Evolutionary conservation across 2,888 invertebrate genomes (phyloP), one percentile per base, ranked within the genome.

Genomic region (Tenthredo notha): DNA sequence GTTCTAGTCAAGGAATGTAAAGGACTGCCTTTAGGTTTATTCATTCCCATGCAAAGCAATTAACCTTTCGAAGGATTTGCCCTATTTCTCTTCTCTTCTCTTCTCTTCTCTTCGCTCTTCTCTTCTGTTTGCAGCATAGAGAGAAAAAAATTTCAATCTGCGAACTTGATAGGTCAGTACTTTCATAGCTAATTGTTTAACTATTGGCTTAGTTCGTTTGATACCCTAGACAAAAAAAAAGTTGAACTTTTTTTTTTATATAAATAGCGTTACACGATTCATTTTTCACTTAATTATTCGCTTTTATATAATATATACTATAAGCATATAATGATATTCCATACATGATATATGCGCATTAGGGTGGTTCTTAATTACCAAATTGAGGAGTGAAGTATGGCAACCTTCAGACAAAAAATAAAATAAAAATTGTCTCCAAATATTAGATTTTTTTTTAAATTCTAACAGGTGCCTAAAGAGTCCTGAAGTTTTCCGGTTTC

Each of bases 121-220:
- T 29, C 5, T 4, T 15, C 65, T 29, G 3, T 29, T 29, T 61
- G 21, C 9, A 2, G 4, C 4, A 25, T n/a, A 4, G 18, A 15
- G 37, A 4, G 18, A 15, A n/a, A 70, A 70, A 70, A 15, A n/a
- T 70, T 70, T 70, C 37, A 37, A 33, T n/a, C 37, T 9, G 37
- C n/a, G 70, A 61, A 25, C 12, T 70, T 70, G n/a, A 40, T 70
- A 70, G 70, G 37, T 70, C 70, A 37, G 37, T n/a, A 70, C 70
- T 70, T 70, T 40, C 33, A 70, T 70, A 70, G 40, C 70, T 37
- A 0, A 25, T 37, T 70, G 70, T 70, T 70, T 70, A 37, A 37
- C 70, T 12, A 70, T 70, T 10, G 70, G 70, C 70, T 40, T n/a
- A 70, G 37, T 40, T n/a, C 37, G 33, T 37, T 70, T 70, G 37